A percentile compares a stretch with the other conserved stretches of the same genome.
These are phyloP conservation scores for Calephelis virginiensis DNA, from an alignment of 1,140 invertebrate species.

Conservation along the genomic window DNA sequence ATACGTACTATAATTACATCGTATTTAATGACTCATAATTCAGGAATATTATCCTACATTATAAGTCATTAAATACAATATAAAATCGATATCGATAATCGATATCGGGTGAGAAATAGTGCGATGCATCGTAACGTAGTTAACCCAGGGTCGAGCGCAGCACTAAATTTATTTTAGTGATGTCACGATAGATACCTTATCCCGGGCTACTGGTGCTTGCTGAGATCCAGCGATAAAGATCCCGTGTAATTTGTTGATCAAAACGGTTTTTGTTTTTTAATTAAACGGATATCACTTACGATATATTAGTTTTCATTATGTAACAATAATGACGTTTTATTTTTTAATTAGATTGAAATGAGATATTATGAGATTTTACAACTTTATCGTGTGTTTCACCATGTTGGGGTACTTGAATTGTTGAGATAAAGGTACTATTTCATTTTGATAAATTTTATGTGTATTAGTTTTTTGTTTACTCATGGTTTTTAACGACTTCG, in stretches of 20 bases:
- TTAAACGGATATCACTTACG: slow-evolving; percentile 11
- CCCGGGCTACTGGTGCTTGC: slow-evolving; percentile 42
- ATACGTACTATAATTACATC: neutral
- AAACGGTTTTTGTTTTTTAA: slow-evolving; percentile 21
- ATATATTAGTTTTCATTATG: slow-evolving; percentile 8
- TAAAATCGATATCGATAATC: slow-evolving; percentile 35
- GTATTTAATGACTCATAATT: neutral
- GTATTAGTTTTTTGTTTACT: no score
- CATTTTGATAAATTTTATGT: no score
- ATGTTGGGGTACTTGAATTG: neutral
- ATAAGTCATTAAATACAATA: slow-evolving; percentile 22
- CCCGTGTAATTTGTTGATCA: slow-evolving; percentile 26
- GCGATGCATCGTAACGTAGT: slow-evolving; percentile 43
- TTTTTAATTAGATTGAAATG: neutral
- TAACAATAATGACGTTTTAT: neutral
- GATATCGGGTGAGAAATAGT: slow-evolving; percentile 57
- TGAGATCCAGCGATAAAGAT: slow-evolving; percentile 39
- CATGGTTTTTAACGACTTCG: no score
- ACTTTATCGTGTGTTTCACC: neutral
- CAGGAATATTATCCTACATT: neutral
- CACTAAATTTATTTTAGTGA: slow-evolving; percentile 53
- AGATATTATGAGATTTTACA: neutral
- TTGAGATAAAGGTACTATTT: neutral
- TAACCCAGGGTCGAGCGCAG: slow-evolving; percentile 46
- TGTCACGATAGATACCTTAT: slow-evolving; percentile 49